Evolutionary conservation across 2,113 vertebrate species (phyloP), one percentile per base, ranked within the genome.

Genomic region (Ammodytes dubius): DNA sequence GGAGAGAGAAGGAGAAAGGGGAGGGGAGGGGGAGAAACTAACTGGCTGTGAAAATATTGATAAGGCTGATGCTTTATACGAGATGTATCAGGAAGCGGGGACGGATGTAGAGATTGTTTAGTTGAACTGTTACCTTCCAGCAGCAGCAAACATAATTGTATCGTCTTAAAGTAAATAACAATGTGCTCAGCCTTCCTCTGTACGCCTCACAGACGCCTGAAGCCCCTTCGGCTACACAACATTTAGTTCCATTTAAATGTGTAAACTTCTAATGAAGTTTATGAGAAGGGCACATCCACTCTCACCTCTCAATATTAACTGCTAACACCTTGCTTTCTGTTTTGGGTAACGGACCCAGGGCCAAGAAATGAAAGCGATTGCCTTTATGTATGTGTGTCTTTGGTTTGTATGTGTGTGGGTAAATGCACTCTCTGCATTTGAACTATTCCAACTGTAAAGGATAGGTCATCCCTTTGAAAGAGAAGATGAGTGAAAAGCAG

Each of bases 41-140:
- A 92, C 90, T 77, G 87, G 74, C 88, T 89, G 89, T 87, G 67
- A 79, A 91, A 86, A 86, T 89, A 91, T 84, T 85, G 89, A 91
- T 91, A 90, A 91, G 68, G 73, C 86, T 74, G 56, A 79, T 85
- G 85, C 72, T 80, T 86, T 70, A 58, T 76, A 72, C 47, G 77
- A 82, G 82, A 86, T 80, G 45, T 43, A 70, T 85, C 72, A 69
- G 47, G n/a, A 53, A 73, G 65, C 59, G 0, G 70, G 37, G 73
- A 81, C 54, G 69, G 73, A 90, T 89, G 78, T 57, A 54, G 12
- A 85, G 74, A 83, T 79, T 61, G 79, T 82, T 68, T 64, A 67
- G 74, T 71, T 77, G 43, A 85, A 83, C 67, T 27, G 35, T 74
- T 68, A 50, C 58, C 63, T 54, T 72, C 72, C 77, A 70, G 58